These are phyloP conservation scores for Callaeas wilsoni DNA, from an alignment of 2,113 vertebrate genomes.

Conservation along the genomic window DNA sequence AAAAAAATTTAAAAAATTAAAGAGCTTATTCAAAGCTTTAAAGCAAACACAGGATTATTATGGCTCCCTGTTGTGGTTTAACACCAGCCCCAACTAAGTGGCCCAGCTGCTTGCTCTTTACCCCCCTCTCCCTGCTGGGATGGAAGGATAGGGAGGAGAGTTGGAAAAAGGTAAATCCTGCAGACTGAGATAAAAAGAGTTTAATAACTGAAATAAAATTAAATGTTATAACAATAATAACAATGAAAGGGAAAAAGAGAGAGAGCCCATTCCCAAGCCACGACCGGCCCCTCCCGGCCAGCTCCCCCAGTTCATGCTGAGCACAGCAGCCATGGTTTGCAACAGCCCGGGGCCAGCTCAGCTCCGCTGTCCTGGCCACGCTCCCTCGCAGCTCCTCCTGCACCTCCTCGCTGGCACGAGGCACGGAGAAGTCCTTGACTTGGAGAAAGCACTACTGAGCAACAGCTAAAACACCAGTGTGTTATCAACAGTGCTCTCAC, in stretches of 20 bases:
- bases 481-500: background rate
- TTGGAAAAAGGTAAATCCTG: background rate
- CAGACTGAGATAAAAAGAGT: background rate
- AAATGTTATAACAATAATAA: background rate
- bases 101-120: background rate
- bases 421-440: background rate
- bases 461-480: background rate
- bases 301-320: background rate
- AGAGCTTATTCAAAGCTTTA: background rate
- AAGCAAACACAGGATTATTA: background rate
- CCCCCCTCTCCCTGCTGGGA: background rate
- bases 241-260: background rate
- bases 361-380: background rate
- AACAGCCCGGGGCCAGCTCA: background rate
- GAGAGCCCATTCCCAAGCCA: background rate
- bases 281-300: fast-evolving
- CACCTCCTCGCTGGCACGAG: background rate
- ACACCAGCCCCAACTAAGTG: background rate
- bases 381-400: background rate
- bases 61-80: background rate
- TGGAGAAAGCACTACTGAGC: background rate
- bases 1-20: no score
- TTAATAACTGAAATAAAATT: background rate
- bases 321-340: background rate
- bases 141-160: background rate